These are phyloP conservation scores for Pedionomus torquatus DNA, from an alignment of 2,113 vertebrate genomes.

Conservation along the genomic window DNA sequence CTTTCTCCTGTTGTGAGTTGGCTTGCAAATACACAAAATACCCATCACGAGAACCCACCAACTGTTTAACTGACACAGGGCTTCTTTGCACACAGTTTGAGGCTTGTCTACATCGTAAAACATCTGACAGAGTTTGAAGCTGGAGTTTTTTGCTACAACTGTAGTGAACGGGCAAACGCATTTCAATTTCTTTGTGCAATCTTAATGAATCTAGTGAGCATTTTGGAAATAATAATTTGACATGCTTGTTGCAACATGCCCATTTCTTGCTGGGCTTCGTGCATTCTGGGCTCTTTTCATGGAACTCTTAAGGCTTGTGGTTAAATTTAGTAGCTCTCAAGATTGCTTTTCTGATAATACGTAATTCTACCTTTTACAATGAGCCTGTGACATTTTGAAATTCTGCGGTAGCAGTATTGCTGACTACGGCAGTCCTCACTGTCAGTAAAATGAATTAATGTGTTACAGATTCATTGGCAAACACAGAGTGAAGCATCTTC, in stretches of 20 bases:
- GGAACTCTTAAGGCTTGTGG: background rate
- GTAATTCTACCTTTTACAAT: background rate
- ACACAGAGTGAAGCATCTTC: accelerated
- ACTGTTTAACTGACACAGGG: background rate
- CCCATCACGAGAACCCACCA: background rate
- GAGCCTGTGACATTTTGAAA: background rate
- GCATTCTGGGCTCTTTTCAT: background rate
- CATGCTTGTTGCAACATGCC: background rate
- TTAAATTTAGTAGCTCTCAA: background rate
- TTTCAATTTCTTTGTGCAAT: background rate
- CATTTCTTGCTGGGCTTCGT: background rate
- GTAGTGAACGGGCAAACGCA: background rate
- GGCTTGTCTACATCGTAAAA: background rate
- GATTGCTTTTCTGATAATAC: background rate
- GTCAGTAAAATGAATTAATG: background rate
- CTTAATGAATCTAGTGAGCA: background rate
- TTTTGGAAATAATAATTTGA: background rate
- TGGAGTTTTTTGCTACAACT: background rate
- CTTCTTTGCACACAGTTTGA: background rate
- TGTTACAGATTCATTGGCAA: background rate
- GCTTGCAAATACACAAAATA: background rate
- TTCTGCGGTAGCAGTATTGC: background rate
- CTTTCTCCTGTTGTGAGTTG: background rate
- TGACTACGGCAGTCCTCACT: background rate
- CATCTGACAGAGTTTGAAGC: background rate